Evolutionary conservation across 2,888 invertebrate species (phyloP), one percentile per base, ranked within the genome.

Genomic region (Coenonympha glycerion): DNA sequence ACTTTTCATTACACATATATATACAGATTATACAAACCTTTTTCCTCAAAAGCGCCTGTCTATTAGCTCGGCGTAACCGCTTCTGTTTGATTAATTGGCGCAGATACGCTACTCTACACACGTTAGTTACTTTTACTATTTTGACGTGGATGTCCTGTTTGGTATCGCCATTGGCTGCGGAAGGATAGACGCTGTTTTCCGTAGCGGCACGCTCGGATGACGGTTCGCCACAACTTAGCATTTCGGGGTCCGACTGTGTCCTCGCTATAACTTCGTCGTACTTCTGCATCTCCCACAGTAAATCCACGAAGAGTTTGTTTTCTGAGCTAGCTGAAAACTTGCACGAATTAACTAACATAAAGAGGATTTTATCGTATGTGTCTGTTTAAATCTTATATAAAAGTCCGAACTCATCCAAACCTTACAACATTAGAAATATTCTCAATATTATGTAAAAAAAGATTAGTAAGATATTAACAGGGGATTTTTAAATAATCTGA

Each of bases 51-150:
- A 76, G 36, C 1, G 80, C 77, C 30, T 79, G 76, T 52, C 73
- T 79, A 26, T 64, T 76, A 2, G 79, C 79, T 28, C 78, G 72
- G 16, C 79, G 69, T 39, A 81, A 53, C 55, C 73, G 72, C 60
- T 76, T 85, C 56, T 81, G 83, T 63, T 81, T 84, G 55, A 84
- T 81, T 60, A 75, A 83, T 59, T 82, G 75, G 55, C 74, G 82
- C 28, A 84, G 73, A 63, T 78, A 82, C 18, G 84, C 79, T 18
- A 85, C 76, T 68, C 79, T 82, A 65, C 82, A 86, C 13, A 86
- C 79, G 55, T 83, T 86, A 47, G 84, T 85, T 33, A 86, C 80
- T 70, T 78, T 79, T 40, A 85, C 73, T 45, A 87, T 79, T 62
- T 82, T 84, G 46, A 85, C 74, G 28, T 70, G 73, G 58, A 76